A percentile compares a stretch with the other conserved stretches of the same genome.
phyloP scores from a whole-genome alignment of 2,113 vertebrate genomes.

The Sylvilagus bachmani region DNA sequence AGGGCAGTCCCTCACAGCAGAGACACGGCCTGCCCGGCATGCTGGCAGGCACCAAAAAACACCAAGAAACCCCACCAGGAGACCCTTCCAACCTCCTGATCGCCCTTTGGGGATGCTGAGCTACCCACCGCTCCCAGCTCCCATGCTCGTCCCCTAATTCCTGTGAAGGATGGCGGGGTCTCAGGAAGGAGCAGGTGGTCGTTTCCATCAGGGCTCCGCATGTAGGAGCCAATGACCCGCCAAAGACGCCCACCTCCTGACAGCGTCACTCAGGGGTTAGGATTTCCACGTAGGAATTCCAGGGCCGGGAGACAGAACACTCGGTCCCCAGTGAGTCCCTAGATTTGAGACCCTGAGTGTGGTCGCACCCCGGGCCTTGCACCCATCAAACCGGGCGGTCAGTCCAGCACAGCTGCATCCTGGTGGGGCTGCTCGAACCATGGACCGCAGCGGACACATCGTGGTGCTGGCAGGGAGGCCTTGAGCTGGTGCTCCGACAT shows the following conservation, averaged over 20 bases:
- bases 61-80: neutral
- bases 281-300: neutral
- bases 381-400: no score
- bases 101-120: fast-evolving
- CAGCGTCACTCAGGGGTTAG: neutral
- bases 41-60: neutral
- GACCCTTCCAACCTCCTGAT: neutral
- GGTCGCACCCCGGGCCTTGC: neutral
- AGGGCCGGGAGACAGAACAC: neutral
- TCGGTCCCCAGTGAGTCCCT: neutral
- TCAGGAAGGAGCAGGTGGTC: neutral
- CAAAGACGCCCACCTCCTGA: neutral
- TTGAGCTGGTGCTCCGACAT: no score
- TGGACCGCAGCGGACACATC: neutral
- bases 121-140: no score
- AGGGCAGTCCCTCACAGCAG: neutral
- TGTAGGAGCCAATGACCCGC: neutral
- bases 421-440: neutral
- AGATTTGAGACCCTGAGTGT: neutral
- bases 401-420: neutral
- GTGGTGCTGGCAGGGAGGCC: neutral
- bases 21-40: neutral
- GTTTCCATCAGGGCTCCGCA: neutral
- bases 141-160: neutral
- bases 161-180: no score